Evolutionary conservation across 37 sponge, comb jelly and placozoan genomes (phyloP).

Genomic region (Eunapius fragilis): DNA sequence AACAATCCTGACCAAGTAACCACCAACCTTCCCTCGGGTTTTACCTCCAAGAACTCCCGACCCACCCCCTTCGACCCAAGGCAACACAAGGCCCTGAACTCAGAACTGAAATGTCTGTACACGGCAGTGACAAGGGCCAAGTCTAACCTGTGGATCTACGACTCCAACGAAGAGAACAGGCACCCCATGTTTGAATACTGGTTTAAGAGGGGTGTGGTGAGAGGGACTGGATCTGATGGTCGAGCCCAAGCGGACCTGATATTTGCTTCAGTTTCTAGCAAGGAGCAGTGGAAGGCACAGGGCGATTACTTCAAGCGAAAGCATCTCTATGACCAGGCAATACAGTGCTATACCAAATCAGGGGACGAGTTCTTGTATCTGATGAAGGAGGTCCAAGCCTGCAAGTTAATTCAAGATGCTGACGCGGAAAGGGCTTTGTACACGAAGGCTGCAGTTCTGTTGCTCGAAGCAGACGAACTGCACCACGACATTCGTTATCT

Average conservation of each 20-base stretch:
- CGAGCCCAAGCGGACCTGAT: constrained; percentile 3
- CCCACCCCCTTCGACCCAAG: constrained; percentile 45
- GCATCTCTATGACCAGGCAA: constrained; percentile 57
- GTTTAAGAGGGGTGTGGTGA: constrained; percentile 26
- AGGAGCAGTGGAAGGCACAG: constrained; percentile 52
- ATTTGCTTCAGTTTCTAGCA: constrained; percentile 29
- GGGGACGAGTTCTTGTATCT: constrained; percentile 29
- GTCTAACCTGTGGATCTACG: constrained; percentile 89
- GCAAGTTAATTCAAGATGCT: constrained; percentile 20
- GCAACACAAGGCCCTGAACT: constrained; percentile 72
- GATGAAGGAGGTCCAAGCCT: constrained; percentile 44
- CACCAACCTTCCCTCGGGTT: too few species aligned
- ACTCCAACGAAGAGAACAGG: constrained; percentile 33
- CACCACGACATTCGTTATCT: constrained; percentile 38
- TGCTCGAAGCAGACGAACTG: constrained; percentile 43
- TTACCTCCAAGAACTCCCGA: too few species aligned
- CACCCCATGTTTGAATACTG: constrained; percentile 72
- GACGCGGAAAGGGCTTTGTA: constrained; percentile 2
- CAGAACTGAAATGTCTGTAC: constrained; percentile 88
- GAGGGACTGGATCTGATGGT: constrained; percentile 2
- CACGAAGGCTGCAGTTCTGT: constrained; percentile 53
- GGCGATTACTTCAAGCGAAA: constrained; percentile 52
- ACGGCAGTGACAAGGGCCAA: constrained; percentile 85
- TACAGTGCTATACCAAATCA: constrained; percentile 63
- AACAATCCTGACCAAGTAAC: not conserved